phyloP scores from a whole-genome alignment of 2,888 invertebrate genomes.

The Neuroscelio doddi region DNA sequence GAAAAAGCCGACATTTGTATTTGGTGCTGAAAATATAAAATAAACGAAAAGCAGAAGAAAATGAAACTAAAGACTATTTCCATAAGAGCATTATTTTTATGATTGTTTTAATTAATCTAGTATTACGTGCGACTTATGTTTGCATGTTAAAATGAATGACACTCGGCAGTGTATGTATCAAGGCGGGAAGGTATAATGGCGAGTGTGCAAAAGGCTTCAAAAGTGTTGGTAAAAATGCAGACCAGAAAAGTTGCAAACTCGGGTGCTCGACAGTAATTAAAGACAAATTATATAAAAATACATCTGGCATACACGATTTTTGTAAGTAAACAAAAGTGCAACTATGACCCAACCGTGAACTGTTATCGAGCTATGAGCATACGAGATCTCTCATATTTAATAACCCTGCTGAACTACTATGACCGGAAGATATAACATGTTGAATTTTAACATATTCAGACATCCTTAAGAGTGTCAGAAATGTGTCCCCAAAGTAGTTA shows the following conservation, averaged over 20 bases:
- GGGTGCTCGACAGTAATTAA: constrained; percentile 63
- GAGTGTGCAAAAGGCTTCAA: neutral
- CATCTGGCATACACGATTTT: constrained; percentile 48
- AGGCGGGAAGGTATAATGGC: constrained; percentile 6
- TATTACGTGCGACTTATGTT: constrained; percentile 1
- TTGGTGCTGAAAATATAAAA: too few relatives aligned
- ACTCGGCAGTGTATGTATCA: too few relatives aligned
- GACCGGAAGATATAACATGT: constrained; percentile 56
- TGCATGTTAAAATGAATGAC: constrained; percentile 11
- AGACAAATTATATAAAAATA: constrained; percentile 66
- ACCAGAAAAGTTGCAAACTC: constrained; percentile 58
- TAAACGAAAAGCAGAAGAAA: too few relatives aligned
- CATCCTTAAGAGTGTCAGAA: constrained; percentile 12
- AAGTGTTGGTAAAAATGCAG: constrained; percentile 32
- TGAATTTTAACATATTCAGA: constrained; percentile 57
- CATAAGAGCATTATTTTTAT: neutral
- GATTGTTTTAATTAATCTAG: neutral
- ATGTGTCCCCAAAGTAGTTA: constrained; percentile 19
- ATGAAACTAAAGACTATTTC: too few relatives aligned
- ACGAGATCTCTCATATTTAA: constrained; percentile 58
- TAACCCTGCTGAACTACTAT: constrained; percentile 60
- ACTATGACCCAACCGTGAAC: constrained; percentile 3
- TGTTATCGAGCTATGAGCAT: neutral
- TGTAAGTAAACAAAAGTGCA: constrained; percentile 16
- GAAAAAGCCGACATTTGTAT: too few relatives aligned